Evolutionary conservation across 2,113 vertebrate genomes (phyloP).

Genomic region (Psilopogon haemacephalus): DNA sequence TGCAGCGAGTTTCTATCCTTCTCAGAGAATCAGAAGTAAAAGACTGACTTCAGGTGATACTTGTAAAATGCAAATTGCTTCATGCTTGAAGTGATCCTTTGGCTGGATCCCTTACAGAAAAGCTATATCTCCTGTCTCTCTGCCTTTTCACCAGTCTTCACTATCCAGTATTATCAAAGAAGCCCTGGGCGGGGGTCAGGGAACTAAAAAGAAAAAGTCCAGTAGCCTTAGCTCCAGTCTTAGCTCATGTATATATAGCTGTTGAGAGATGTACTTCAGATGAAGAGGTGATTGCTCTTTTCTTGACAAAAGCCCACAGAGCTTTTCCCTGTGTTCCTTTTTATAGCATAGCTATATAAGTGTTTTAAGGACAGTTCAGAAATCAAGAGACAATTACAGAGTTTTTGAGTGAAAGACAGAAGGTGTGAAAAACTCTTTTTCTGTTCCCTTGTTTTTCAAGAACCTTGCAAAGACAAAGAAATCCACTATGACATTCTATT

Average conservation of each 20-base stretch:
- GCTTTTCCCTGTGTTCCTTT: not conserved
- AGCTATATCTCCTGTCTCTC: not conserved
- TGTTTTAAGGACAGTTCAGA: not conserved
- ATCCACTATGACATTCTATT: not conserved
- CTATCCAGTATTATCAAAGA: not conserved
- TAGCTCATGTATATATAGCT: not conserved
- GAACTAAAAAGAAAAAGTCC: not conserved
- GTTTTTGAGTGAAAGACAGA: not conserved
- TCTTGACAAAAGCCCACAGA: not conserved
- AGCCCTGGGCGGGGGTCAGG: not conserved
- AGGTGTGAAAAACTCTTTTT: not conserved
- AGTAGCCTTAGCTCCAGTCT: not conserved
- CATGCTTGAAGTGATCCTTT: not conserved
- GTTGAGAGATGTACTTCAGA: not conserved
- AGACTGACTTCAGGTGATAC: not conserved
- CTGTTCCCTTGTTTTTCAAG: not conserved
- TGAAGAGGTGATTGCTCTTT: not conserved
- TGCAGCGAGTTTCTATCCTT: not conserved
- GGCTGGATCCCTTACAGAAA: not conserved
- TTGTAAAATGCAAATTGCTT: not conserved
- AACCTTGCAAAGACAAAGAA: slow-evolving; percentile 5
- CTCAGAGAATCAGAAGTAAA: not conserved
- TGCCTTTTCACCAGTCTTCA: not conserved
- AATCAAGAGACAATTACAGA: not conserved
- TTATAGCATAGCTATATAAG: not conserved